Conservation (phyloP, 2,888 invertebrate genomes). For the Digitonthophagus gazella region DNA sequence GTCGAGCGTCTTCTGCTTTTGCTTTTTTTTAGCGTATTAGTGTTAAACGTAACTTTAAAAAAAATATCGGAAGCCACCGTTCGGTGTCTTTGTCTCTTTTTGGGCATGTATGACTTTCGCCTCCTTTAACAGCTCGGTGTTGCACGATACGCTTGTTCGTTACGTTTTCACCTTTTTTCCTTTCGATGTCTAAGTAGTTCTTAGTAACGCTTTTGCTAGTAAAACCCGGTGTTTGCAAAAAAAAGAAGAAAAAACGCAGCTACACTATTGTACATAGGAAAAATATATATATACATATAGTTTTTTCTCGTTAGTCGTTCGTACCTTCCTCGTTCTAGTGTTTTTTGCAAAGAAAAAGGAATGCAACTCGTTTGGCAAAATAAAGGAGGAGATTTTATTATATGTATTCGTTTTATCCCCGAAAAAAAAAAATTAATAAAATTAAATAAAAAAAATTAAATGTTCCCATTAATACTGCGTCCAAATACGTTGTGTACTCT, state of each 20-base stretch:
- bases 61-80: neutral
- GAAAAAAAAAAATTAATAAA: neutral
- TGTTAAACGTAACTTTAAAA: neutral
- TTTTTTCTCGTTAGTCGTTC: slow-evolving; percentile 9
- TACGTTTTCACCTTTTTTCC: neutral
- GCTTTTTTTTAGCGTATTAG: slow-evolving; percentile 5
- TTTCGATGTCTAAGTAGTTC: neutral
- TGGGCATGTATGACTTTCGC: neutral
- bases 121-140: neutral
- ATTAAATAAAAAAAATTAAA: neutral
- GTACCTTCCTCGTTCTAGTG: slow-evolving; percentile 11
- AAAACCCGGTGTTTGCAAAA: slow-evolving; percentile 1
- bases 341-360: slow-evolving; percentile 3
- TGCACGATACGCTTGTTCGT: neutral
- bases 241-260: slow-evolving; percentile 3
- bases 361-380: slow-evolving; percentile 6
- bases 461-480: slow-evolving; percentile 14
- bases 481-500: slow-evolving; percentile 2
- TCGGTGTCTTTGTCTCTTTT: neutral
- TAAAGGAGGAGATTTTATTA: neutral
- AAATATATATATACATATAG: slow-evolving; percentile 10
- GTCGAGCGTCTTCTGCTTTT: slow-evolving; percentile 5
- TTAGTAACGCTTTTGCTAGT: neutral
- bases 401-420: neutral
- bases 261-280: slow-evolving; percentile 12